Base-by-base conservation (phyloP, 2,113 vertebrate genomes). In the Platysteira castanea region DNA sequence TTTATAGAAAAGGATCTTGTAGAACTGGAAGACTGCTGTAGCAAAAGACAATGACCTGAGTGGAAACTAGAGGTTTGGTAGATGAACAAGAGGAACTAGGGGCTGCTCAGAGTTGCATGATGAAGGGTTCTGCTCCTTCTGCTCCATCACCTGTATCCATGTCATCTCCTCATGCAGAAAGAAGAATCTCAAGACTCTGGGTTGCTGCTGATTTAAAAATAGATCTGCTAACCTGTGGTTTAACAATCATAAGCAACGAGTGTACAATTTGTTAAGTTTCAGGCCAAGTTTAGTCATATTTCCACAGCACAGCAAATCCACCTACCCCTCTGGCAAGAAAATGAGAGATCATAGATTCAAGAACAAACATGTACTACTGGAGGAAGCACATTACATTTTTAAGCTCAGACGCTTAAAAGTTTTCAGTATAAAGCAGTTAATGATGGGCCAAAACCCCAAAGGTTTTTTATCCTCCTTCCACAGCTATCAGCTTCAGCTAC, bases 241-340 rank as follows among this genome's bases (percentile, higher is more conserved):
- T 92, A 92, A 94, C 93, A 97, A 95, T 87, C 95, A 86, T 41
- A 95, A 87, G 71, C 37, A 86, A 92, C 96, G 82, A 96, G 89
- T 69, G n/a, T 53, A 88, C 67, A 91, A 70, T 93, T 96, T 92
- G 52, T 93, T 63, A 60, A 75, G 63, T 96, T 95, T 90, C 81
- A 84, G 90, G 95, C 93, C 90, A 97, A 92, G 89, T 96, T 97
- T 70, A 97, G 87, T 96, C 95, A 93, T 95, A 90, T 84, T 96
- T 93, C 81, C 93, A 91, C 92, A 92, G 63, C 82, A 59, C 68
- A 96, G 93, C 82, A 95, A 90, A 84, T 89, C 91, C 87, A 96
- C 94, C 87, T 87, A 93, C 52, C 96, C 75, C 93, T 96, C 71
- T 78, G 97, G 97, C 85, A 92, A 96, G 70, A 96, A 85, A 96